Percentiles rank a stretch among this genome's conserved stretches.
These are phyloP conservation scores for Carcharodon carcharias DNA, from an alignment of 2,797 vertebrate species.

Conservation along the genomic window DNA sequence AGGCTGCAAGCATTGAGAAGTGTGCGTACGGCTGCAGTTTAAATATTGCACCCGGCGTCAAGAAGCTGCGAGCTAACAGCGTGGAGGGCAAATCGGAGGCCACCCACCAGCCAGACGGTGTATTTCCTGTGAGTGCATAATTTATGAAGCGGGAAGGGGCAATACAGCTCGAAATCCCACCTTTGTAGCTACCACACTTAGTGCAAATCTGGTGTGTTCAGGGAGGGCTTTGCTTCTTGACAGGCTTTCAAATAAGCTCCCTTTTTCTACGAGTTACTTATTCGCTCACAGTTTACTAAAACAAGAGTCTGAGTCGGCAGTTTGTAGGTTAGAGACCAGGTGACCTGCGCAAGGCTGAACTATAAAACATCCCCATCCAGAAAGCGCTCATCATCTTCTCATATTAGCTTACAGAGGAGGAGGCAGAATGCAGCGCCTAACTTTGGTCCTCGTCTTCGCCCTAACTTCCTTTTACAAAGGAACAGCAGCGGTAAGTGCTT, in stretches of 20 bases:
- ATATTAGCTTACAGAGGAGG: conserved; percentile 22
- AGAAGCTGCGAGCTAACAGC: no score
- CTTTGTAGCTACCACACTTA: no score
- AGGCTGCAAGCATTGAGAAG: no score
- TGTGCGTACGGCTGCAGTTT: no score
- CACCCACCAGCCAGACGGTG: no score
- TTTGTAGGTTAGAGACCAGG: conserved; percentile 49
- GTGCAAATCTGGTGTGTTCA: neutral
- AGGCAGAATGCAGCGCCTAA: conserved; percentile 61
- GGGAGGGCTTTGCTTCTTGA: neutral
- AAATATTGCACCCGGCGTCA: no score
- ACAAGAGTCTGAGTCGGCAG: conserved; percentile 68
- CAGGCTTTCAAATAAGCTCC: neutral
- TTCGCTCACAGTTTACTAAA: conserved; percentile 63
- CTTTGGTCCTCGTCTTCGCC: conserved; percentile 58
- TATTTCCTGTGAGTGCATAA: no score
- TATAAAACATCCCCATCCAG: neutral
- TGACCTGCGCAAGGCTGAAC: neutral
- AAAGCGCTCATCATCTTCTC: neutral
- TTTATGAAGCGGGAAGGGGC: no score
- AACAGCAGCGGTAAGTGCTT: conserved; percentile 65
- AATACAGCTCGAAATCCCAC: no score
- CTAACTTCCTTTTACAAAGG: conserved; percentile 59
- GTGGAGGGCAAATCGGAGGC: no score
- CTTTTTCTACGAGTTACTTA: conserved; percentile 64